A percentile compares a stretch with the other conserved stretches of the same genome.
phyloP scores from a whole-genome alignment of 2,888 invertebrate genomes.

The Tachystola acroxantha region DNA sequence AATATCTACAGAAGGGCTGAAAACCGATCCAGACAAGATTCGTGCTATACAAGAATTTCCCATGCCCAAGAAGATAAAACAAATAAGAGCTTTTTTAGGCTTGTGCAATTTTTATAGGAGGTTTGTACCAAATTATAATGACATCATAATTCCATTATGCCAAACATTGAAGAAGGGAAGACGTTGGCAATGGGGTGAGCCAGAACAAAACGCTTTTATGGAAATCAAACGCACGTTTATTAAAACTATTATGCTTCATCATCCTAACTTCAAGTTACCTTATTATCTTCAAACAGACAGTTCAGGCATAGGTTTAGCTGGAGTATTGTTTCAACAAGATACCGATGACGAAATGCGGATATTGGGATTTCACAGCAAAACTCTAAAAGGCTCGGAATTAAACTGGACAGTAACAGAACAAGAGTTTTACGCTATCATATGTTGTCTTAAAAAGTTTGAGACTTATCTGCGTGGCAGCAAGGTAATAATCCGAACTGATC shows the following conservation, averaged over 20 bases:
- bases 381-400: too few species aligned
- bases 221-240: slow-evolving; percentile 16
- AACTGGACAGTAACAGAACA: slow-evolving; percentile 25
- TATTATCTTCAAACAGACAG: slow-evolving; percentile 15
- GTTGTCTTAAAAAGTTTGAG: slow-evolving; percentile 20
- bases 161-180: slow-evolving; percentile 16
- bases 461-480: slow-evolving; percentile 21
- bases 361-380: slow-evolving; percentile 19
- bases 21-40: slow-evolving; percentile 10
- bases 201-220: slow-evolving; percentile 17
- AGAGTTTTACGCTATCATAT: slow-evolving; percentile 21
- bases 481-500: slow-evolving; percentile 19
- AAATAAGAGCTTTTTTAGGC: slow-evolving; percentile 22
- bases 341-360: slow-evolving; percentile 10
- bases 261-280: slow-evolving; percentile 3
- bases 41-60: slow-evolving; percentile 16
- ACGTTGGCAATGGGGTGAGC: slow-evolving; percentile 12
- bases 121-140: slow-evolving; percentile 18
- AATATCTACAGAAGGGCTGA: slow-evolving; percentile 14
- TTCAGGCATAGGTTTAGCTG: slow-evolving; percentile 15
- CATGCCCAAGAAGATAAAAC: slow-evolving; percentile 16
- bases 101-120: slow-evolving; percentile 21
- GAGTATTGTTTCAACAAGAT: slow-evolving; percentile 18
- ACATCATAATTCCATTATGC: slow-evolving; percentile 13
- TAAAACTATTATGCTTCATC: slow-evolving; percentile 3